Base-by-base conservation (phyloP, 1,140 invertebrate species). In the Conus ventricosus region DNA sequence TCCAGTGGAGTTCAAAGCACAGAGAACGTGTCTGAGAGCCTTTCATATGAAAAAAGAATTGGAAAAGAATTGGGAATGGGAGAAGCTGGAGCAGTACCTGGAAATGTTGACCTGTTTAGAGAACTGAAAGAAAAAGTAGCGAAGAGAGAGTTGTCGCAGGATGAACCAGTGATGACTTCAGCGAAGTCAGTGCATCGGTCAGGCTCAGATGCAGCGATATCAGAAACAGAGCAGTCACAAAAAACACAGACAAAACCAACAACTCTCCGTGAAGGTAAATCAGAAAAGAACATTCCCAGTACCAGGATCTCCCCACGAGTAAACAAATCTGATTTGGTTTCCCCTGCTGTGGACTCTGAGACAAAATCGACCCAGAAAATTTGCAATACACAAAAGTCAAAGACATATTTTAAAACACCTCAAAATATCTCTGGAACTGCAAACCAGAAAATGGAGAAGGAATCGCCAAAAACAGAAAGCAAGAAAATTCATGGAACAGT, bases 121-220 rank as follows among this genome's bases (percentile, higher is more conserved):
- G 80, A 81, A 23, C 23, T 81, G 51, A 81, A 81, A 54, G 80
- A 81, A 54, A 81, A 54, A 25, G 80, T 81, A 20, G 0, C 80
- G 0, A 6, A 81, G 51, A 13, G 39, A 20, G 13, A 81, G 39
- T 23, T 20, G 15, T 53, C 15, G 4, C 10, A 39, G n/a, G 11
- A 27, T 11, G 25, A 80, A 20, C 5, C 10, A 10, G 76, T 8
- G 10, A 7, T 13, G 76, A 51, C 8, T 80, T 5, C 25, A 39
- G 39, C 39, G 39, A 39, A 39, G 7, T 80, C 76, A 15, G 76
- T 39, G 27, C 76, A 8, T 51, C 25, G 39, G 7, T 51, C 76
- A 80, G 27, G 8, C 8, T 20, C 71, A n/a, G 71, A 8, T 20
- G 76, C 17, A 20, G 39, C 8, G 13, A 25, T 8, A 80, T 13